phyloP scores from a whole-genome alignment of 2,797 vertebrate species.

The Netta rufina region DNA sequence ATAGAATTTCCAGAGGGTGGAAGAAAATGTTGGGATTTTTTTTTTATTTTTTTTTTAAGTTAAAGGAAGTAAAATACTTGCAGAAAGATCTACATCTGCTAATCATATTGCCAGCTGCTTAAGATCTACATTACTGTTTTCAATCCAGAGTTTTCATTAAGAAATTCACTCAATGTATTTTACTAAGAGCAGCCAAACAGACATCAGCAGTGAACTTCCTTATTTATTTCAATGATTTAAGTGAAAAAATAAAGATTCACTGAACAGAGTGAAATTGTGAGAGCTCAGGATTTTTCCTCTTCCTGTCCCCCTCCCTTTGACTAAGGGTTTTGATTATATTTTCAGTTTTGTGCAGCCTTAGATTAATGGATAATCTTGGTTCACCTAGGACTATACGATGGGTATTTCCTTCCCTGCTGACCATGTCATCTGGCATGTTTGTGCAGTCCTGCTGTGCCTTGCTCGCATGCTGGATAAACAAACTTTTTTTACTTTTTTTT shows the following conservation, averaged over 20 bases:
- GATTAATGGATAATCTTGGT: slow-evolving; percentile 45
- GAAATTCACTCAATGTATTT: neutral
- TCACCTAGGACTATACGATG: neutral
- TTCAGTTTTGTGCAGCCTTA: neutral
- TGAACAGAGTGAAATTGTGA: neutral
- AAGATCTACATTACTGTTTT: neutral
- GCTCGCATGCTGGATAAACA: slow-evolving; percentile 34
- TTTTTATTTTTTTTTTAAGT: neutral
- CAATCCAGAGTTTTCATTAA: neutral
- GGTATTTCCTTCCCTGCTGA: slow-evolving; percentile 47
- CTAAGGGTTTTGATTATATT: neutral
- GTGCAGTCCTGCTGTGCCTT: slow-evolving; percentile 53
- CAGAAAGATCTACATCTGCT: neutral
- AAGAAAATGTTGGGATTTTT: neutral
- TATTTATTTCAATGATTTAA: neutral
- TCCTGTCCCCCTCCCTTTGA: neutral
- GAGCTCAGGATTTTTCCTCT: neutral
- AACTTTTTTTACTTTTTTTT: neutral
- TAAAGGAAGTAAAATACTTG: neutral
- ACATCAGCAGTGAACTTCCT: neutral
- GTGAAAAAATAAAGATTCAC: neutral
- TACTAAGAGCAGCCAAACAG: neutral
- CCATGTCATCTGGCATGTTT: slow-evolving; percentile 40
- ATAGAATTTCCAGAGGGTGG: neutral
- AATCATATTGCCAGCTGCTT: neutral